phyloP scores from a whole-genome alignment of 2,797 vertebrate species.

The Acrossocheilus wenchowensis region DNA sequence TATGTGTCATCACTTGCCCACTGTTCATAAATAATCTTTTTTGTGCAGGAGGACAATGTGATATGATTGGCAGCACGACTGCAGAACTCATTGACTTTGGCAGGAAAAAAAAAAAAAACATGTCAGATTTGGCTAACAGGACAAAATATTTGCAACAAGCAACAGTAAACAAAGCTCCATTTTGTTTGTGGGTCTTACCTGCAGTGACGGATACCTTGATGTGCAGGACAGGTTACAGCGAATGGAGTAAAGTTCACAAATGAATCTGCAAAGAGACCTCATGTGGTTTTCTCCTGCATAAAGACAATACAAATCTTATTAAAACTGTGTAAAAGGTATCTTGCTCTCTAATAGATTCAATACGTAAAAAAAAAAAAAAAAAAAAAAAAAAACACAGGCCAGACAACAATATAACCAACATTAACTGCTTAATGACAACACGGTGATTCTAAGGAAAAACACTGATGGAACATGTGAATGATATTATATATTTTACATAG shows the following conservation, averaged over 20 bases:
- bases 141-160: background rate
- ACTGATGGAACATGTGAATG: background rate
- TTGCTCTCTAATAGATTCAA: background rate
- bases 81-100: background rate
- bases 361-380: too few species aligned
- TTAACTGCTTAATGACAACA: background rate
- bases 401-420: background rate
- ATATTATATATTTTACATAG: background rate
- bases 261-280: background rate
- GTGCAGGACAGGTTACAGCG: background rate
- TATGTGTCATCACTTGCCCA: background rate
- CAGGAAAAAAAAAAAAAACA: background rate
- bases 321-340: background rate
- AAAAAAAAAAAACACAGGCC: background rate
- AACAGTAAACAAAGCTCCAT: background rate
- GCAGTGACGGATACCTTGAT: too few species aligned
- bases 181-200: background rate
- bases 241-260: background rate
- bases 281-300: background rate
- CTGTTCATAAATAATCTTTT: slow-evolving; percentile 31
- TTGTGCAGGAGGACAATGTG: background rate
- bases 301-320: background rate
- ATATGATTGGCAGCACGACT: background rate
- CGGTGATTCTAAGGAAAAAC: background rate
- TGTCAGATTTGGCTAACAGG: too few species aligned